Percentiles rank a stretch among this genome's conserved stretches.
Conservation (phyloP, 2,113 vertebrate species). For the Amblyornis subalaris region DNA sequence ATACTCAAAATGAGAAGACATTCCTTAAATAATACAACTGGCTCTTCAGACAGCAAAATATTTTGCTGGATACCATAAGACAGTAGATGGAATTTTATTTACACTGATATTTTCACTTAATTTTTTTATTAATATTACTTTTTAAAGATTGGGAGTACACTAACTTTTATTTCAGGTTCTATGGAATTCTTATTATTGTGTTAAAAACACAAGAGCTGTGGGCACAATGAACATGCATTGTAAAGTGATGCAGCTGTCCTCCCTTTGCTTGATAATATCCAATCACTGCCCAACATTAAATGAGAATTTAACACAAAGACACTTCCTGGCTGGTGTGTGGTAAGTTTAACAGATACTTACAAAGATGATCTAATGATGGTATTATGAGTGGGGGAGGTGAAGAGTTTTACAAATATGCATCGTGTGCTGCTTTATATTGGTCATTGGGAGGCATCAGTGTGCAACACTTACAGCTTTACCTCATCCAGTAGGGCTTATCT, state of each 20-base stretch:
- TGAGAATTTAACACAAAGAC: background rate
- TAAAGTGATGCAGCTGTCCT: background rate
- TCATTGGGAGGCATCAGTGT: constrained; percentile 64
- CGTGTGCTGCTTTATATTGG: constrained; percentile 42
- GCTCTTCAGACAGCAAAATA: background rate
- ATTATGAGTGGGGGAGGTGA: background rate
- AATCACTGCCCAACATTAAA: background rate
- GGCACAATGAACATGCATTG: background rate
- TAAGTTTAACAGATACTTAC: background rate
- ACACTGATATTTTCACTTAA: background rate
- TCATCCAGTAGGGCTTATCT: background rate
- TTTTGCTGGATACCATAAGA: background rate
- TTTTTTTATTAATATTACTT: background rate
- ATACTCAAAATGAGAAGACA: background rate
- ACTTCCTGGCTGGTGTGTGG: background rate
- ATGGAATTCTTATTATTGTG: background rate
- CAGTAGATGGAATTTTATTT: background rate
- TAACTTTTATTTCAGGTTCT: background rate
- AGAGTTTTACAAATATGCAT: background rate
- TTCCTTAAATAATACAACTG: background rate
- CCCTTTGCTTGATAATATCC: background rate
- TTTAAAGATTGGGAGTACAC: background rate
- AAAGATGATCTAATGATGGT: background rate
- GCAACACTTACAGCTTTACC: constrained; percentile 19
- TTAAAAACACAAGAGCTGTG: background rate